These are phyloP conservation scores for Sphaerophoria rueppellii DNA, from an alignment of 2,888 invertebrate species.

Conservation along the genomic window DNA sequence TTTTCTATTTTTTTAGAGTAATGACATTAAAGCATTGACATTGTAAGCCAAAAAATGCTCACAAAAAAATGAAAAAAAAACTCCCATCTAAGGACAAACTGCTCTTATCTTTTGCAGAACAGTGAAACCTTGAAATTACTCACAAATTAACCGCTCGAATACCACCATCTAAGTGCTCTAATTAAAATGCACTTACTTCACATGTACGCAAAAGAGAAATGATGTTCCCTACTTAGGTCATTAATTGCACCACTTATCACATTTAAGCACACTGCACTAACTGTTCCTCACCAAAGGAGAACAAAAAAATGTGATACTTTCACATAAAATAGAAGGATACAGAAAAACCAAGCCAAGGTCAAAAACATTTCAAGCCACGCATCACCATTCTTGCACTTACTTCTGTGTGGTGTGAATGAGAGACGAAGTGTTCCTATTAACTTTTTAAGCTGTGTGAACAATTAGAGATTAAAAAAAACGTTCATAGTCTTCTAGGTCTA, in stretches of 20 bases:
- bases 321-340: background rate
- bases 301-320: background rate
- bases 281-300: background rate
- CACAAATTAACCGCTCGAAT: constrained; percentile 16
- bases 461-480: background rate
- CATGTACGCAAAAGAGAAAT: background rate
- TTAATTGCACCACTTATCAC: constrained; percentile 60
- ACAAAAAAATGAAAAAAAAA: background rate
- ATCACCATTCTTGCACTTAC: background rate
- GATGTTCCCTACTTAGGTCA: constrained; percentile 49
- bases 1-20: no score
- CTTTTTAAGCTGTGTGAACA: background rate
- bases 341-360: constrained; percentile 44
- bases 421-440: background rate
- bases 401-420: background rate
- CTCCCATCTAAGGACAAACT: background rate
- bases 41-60: no score
- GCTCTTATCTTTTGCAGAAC: background rate
- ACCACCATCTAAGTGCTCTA: constrained; percentile 44
- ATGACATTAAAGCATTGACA: no score
- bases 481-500: background rate
- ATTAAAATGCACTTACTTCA: constrained; percentile 61
- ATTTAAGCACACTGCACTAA: constrained; percentile 19
- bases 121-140: constrained; percentile 25
- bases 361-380: constrained; percentile 17